phyloP scores from a whole-genome alignment of 2,113 vertebrate genomes.

The Glaucomys volans region DNA sequence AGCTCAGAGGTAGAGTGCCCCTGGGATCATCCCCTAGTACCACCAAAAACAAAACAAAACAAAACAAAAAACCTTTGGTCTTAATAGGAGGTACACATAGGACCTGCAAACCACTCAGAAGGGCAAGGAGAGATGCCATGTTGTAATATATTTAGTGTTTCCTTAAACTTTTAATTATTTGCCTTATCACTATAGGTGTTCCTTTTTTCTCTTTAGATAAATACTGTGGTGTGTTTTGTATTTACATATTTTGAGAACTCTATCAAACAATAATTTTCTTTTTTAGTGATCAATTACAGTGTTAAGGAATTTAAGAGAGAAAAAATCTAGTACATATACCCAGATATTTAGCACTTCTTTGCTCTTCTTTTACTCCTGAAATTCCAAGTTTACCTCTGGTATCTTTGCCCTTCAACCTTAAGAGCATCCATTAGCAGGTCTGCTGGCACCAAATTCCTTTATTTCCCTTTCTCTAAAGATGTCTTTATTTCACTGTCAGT shows the following conservation, averaged over 20 bases:
- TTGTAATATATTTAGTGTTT: neutral
- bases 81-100: neutral
- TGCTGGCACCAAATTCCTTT: neutral
- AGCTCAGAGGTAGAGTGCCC: too few relatives aligned
- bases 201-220: neutral
- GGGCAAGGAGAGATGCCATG: accelerated
- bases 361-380: neutral
- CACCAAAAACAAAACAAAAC: too few relatives aligned
- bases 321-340: neutral
- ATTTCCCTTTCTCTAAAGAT: neutral
- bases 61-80: neutral
- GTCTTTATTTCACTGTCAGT: neutral
- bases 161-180: neutral
- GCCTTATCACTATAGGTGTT: neutral
- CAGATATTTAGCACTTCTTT: too few relatives aligned
- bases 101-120: neutral
- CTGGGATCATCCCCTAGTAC: too few relatives aligned
- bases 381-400: neutral
- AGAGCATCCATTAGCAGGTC: neutral
- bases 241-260: too few relatives aligned
- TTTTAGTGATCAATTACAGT: neutral
- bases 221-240: neutral
- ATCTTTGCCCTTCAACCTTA: neutral
- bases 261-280: neutral
- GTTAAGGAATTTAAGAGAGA: neutral